These are phyloP conservation scores for Caenorhabditis panamensis DNA, from an alignment of 2,888 invertebrate species.

Conservation along the genomic window DNA sequence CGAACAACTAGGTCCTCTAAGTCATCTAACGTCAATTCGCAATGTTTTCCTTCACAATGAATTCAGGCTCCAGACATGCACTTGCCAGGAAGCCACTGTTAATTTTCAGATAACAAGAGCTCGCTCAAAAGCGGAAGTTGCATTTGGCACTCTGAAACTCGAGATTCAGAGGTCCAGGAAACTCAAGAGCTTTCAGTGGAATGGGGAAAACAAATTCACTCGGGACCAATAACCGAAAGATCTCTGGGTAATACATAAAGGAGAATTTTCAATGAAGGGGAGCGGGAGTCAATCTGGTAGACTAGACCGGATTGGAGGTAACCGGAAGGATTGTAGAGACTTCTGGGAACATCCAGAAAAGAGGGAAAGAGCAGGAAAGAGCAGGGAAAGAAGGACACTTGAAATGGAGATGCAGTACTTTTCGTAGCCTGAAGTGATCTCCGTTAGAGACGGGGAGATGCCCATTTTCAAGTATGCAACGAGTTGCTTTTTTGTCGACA, in stretches of 20 bases:
- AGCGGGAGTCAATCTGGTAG: background rate
- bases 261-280: background rate
- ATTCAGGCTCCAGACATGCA: background rate
- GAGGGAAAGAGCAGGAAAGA: background rate
- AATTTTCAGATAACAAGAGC: too few relatives aligned
- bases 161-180: background rate
- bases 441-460: background rate
- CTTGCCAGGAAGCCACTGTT: too few relatives aligned
- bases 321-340: background rate
- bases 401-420: background rate
- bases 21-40: too few relatives aligned
- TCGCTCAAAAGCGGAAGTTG: too few relatives aligned
- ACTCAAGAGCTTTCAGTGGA: background rate
- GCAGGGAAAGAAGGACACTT: background rate
- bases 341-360: background rate
- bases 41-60: too few relatives aligned
- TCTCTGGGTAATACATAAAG: background rate
- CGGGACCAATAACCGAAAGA: background rate
- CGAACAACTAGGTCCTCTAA: too few relatives aligned
- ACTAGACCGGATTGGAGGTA: too few relatives aligned
- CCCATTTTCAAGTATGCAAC: too few relatives aligned
- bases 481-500: too few relatives aligned
- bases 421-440: background rate
- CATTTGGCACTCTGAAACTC: too few relatives aligned
- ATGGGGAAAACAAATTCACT: too few relatives aligned